phyloP scores from a whole-genome alignment of 2,888 invertebrate species.

The Tortrix viridana region DNA sequence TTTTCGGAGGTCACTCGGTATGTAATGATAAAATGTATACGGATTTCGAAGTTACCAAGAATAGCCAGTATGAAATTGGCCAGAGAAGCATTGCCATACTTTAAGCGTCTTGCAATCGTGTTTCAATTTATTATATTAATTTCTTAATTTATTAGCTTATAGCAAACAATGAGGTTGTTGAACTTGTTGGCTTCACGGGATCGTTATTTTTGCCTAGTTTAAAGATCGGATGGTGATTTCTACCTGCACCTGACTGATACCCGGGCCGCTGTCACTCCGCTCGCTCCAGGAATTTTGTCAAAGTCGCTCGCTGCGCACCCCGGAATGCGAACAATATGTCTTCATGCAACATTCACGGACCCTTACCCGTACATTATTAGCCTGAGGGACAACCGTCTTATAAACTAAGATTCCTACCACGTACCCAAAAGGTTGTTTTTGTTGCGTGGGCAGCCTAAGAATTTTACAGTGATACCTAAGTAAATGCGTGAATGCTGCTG shows the following conservation, averaged over 20 bases:
- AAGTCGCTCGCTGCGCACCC: constrained; percentile 60
- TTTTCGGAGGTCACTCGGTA: constrained; percentile 40
- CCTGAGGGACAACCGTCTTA: constrained; percentile 58
- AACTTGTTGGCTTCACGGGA: neutral
- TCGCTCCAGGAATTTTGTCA: constrained; percentile 62
- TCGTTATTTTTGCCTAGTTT: constrained; percentile 37
- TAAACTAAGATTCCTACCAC: constrained; percentile 63
- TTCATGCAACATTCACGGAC: constrained; percentile 71
- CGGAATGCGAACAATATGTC: constrained; percentile 69
- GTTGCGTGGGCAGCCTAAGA: constrained; percentile 1
- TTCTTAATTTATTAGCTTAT: neutral
- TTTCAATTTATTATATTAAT: too few relatives aligned
- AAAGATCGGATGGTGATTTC: constrained; percentile 45
- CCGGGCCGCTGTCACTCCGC: constrained; percentile 46
- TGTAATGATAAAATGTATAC: constrained; percentile 4
- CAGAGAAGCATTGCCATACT: too few relatives aligned
- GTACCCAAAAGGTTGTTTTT: constrained; percentile 39
- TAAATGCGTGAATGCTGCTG: neutral
- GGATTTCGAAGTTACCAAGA: neutral
- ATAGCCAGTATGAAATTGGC: too few relatives aligned
- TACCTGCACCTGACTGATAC: constrained; percentile 50
- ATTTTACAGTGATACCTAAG: constrained; percentile 7
- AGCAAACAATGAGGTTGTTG: neutral
- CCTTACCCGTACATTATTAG: constrained; percentile 64
- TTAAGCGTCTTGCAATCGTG: too few relatives aligned